phyloP scores from a whole-genome alignment of 2,888 invertebrate genomes.

The Rhopalosiphum nymphaeae region DNA sequence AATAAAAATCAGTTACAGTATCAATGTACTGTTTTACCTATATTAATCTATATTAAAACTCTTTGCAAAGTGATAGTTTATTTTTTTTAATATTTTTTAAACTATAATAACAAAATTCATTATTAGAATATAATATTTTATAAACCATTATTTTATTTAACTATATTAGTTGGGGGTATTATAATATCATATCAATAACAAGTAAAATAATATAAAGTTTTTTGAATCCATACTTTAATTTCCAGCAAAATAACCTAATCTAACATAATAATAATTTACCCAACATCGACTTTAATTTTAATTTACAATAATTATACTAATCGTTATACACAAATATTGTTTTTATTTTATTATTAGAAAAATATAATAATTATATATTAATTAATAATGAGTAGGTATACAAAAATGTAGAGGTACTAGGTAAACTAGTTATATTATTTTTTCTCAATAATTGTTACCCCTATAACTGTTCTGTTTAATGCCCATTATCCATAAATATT shows the following conservation, averaged over 20 bases:
- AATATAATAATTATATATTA: too few species aligned
- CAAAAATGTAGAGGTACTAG: neutral
- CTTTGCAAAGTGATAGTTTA: neutral
- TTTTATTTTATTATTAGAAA: too few species aligned
- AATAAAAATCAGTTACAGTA: neutral
- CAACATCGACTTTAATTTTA: neutral
- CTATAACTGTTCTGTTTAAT: too few species aligned
- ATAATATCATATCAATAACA: neutral
- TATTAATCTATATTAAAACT: neutral
- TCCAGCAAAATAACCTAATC: neutral
- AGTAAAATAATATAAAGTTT: neutral
- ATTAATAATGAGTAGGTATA: neutral
- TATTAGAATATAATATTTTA: neutral
- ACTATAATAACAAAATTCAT: neutral
- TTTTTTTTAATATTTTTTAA: neutral
- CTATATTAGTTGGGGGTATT: neutral
- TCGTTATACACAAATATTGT: neutral
- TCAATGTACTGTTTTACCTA: neutral
- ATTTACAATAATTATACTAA: neutral
- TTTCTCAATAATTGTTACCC: neutral
- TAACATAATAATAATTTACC: neutral
- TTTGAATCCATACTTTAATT: neutral
- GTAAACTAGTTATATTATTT: neutral
- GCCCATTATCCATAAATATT: too few species aligned
- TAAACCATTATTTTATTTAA: neutral